A percentile compares a stretch with the other conserved stretches of the same genome.
These are phyloP conservation scores for Microplitis manilae DNA, from an alignment of 2,888 invertebrate species.

Conservation along the genomic window DNA sequence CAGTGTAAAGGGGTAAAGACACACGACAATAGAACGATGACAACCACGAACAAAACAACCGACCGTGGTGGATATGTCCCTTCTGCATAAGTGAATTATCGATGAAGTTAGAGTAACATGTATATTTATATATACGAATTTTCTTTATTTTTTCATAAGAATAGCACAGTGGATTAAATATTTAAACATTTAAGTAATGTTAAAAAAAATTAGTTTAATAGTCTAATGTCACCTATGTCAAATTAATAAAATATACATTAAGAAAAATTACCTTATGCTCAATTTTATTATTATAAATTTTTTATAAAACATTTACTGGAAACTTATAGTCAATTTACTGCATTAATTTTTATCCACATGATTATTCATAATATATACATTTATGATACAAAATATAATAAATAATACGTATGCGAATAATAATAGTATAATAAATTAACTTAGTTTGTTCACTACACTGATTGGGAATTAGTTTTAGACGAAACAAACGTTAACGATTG, in stretches of 20 bases:
- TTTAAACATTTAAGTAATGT: background rate
- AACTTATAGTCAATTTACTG: conserved; percentile 1
- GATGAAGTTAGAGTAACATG: background rate
- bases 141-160: background rate
- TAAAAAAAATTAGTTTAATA: background rate
- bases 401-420: background rate
- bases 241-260: background rate
- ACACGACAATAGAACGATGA: conserved; percentile 12
- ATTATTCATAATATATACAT: background rate
- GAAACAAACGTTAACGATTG: conserved; percentile 9
- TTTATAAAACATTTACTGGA: background rate
- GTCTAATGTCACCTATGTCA: background rate
- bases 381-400: background rate
- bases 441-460: conserved; percentile 2
- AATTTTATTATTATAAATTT: conserved; percentile 7
- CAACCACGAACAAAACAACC: conserved; percentile 18
- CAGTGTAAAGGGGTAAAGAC: conserved; percentile 16
- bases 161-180: background rate
- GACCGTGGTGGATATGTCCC: background rate
- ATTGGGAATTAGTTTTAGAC: conserved; percentile 10
- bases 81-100: background rate
- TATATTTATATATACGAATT: background rate
- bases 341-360: background rate
- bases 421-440: background rate
- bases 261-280: background rate